Evolutionary conservation across 2,888 invertebrate genomes (phyloP).

Genomic region (Malachius bipustulatus): DNA sequence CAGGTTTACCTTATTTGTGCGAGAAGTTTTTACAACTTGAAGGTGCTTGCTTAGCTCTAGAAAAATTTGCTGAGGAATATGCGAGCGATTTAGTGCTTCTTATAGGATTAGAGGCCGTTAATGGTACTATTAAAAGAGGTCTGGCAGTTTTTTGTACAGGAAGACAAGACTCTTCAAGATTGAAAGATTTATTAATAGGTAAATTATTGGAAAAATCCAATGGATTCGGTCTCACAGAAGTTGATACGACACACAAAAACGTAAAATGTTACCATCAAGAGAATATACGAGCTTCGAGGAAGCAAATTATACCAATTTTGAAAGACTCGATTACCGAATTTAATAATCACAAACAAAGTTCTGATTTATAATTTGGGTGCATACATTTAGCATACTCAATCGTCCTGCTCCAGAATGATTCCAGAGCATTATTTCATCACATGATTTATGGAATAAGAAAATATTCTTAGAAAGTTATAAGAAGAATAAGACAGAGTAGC

Average conservation of each 20-base stretch:
- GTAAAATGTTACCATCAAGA: conserved; percentile 44
- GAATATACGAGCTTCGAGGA: conserved; percentile 51
- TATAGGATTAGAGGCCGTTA: conserved; percentile 49
- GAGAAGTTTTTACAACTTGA: conserved; percentile 44
- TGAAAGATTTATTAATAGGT: no score
- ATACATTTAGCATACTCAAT: no score
- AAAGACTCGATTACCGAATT: background rate
- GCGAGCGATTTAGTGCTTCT: conserved; percentile 42
- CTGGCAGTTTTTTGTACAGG: conserved; percentile 40
- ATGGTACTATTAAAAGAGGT: conserved; percentile 43
- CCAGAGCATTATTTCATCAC: no score
- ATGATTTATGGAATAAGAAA: no score
- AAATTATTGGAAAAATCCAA: conserved; percentile 22
- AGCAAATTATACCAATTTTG: conserved; percentile 54
- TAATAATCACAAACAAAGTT: no score
- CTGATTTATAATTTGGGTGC: no score
- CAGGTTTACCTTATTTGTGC: conserved; percentile 50
- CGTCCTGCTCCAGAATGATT: no score
- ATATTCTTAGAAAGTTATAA: no score
- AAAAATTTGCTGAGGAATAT: conserved; percentile 37
- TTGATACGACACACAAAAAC: conserved; percentile 33
- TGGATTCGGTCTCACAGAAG: conserved; percentile 34
- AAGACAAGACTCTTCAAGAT: background rate
- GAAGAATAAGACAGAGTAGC: no score
- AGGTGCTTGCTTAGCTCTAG: conserved; percentile 40